These are phyloP conservation scores for Troglohyphantes excavatus DNA, from an alignment of 2,888 invertebrate species.

Conservation along the genomic window DNA sequence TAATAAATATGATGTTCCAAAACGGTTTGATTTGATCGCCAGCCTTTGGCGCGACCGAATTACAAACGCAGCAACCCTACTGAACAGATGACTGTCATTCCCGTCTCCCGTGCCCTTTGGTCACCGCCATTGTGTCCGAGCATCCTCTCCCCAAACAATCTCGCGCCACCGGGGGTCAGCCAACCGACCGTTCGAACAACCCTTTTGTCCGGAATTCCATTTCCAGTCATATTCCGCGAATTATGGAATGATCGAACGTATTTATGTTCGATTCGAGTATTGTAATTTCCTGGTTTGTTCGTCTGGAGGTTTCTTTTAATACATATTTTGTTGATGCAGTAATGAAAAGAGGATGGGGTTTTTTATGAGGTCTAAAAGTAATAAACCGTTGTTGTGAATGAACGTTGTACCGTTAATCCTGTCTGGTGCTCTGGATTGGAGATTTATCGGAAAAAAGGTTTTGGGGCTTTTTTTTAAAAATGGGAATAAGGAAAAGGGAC, in stretches of 20 bases:
- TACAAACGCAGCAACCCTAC: conserved; percentile 24
- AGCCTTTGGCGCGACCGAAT: not conserved
- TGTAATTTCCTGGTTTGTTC: conserved; percentile 38
- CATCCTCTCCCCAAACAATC: conserved; percentile 50
- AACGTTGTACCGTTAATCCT: not conserved
- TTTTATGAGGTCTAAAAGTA: not conserved
- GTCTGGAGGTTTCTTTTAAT: not conserved
- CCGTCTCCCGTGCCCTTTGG: conserved; percentile 41
- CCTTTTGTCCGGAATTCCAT: conserved; percentile 41
- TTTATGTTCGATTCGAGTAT: conserved; percentile 23
- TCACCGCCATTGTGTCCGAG: conserved; percentile 33
- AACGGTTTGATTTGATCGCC: not conserved
- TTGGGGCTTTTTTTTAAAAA: too few species aligned
- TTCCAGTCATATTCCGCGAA: conserved; percentile 32
- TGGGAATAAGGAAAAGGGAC: not conserved
- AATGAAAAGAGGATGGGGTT: not conserved
- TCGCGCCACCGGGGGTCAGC: conserved; percentile 24
- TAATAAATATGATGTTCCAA: not conserved
- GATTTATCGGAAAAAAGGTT: not conserved
- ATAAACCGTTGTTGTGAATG: not conserved
- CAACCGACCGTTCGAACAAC: conserved; percentile 40
- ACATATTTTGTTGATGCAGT: too few species aligned
- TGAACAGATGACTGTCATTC: not conserved
- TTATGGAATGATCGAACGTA: not conserved
- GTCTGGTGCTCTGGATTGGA: not conserved